phyloP scores from a whole-genome alignment of 92 coral and sea anemone species.

The Umimayanthus chanpuru region DNA sequence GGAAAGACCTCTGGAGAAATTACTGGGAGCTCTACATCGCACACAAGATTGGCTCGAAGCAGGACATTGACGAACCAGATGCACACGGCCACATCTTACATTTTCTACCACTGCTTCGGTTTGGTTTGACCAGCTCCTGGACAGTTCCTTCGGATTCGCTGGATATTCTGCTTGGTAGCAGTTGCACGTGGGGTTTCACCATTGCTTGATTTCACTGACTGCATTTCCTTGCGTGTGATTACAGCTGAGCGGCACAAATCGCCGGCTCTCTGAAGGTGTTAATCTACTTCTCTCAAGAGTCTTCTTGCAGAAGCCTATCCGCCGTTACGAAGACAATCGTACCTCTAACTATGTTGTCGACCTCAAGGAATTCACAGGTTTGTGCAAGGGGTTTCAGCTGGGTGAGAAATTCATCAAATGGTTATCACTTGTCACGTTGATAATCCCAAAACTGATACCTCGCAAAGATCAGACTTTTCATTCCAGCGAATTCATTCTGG shows the following conservation, averaged over 20 bases:
- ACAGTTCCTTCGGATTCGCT: background rate
- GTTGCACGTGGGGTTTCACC: background rate
- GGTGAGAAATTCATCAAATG: conserved; percentile 17
- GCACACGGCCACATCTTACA: conserved; percentile 22
- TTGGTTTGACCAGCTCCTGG: background rate
- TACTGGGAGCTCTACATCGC: background rate
- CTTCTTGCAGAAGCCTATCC: background rate
- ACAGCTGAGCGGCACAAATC: background rate
- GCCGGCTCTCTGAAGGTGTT: background rate
- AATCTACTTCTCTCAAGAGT: background rate
- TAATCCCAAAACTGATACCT: conserved; percentile 6
- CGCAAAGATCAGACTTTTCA: background rate
- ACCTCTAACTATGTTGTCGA: background rate
- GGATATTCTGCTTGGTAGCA: background rate
- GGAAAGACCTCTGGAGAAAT: background rate
- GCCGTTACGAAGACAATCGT: background rate
- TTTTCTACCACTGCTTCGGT: background rate
- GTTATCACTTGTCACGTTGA: conserved; percentile 8
- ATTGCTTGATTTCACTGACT: background rate
- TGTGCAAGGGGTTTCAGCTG: background rate
- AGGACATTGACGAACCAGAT: conserved; percentile 11
- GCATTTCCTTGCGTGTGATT: background rate
- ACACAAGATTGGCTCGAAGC: conserved; percentile 3
- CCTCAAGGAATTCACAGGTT: background rate
- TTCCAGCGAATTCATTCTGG: background rate